Conservation (phyloP, 2,797 vertebrate genomes). For the Argyrosomus regius region DNA sequence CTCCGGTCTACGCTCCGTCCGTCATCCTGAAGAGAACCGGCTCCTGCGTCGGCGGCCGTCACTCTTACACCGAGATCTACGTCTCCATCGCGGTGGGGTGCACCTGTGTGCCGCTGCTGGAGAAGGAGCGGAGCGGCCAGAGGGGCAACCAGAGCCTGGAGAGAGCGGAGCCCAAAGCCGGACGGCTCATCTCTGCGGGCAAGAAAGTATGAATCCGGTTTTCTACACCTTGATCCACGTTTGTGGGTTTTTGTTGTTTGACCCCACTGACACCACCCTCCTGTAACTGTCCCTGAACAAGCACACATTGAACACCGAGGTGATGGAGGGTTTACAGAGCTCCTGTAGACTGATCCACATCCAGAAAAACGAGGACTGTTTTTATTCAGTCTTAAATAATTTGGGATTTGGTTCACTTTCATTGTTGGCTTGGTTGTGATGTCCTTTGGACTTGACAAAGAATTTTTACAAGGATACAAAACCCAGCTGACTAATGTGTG, state of each 20-base stretch:
- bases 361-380: background rate
- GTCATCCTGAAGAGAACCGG: slow-evolving; percentile 90
- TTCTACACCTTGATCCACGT: background rate
- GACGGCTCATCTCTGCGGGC: slow-evolving; percentile 40
- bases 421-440: background rate
- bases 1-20: slow-evolving; percentile 90
- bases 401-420: background rate
- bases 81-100: slow-evolving; percentile 93
- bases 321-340: background rate
- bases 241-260: background rate
- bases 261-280: background rate
- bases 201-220: slow-evolving; percentile 59
- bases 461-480: background rate
- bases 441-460: background rate
- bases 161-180: slow-evolving; percentile 72
- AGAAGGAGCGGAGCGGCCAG: slow-evolving; percentile 75
- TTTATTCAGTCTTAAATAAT: background rate
- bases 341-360: background rate
- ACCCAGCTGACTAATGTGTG: too few species aligned
- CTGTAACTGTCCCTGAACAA: background rate
- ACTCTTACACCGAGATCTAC: slow-evolving; percentile 91
- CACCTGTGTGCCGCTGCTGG: slow-evolving; percentile 89
- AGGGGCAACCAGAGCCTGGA: slow-evolving; percentile 65
- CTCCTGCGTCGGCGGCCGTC: slow-evolving; percentile 87
- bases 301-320: background rate